Conservation (phyloP, 2,888 invertebrate genomes). For the Anticlea derivata region DNA sequence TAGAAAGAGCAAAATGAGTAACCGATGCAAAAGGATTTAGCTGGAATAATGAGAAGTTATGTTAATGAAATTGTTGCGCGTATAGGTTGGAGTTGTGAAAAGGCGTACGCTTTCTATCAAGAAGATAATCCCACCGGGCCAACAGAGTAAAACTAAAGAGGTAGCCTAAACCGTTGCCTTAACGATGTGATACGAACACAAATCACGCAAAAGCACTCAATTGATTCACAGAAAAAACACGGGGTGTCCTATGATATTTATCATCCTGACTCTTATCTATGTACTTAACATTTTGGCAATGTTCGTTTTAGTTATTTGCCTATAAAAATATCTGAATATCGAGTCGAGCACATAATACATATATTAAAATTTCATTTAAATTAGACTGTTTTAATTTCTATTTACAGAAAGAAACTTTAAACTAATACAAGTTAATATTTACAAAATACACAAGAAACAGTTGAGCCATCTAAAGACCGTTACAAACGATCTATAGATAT, state of each 20-base stretch:
- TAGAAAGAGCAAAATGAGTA: not conserved
- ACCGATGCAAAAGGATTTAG: not conserved
- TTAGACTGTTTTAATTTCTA: no score
- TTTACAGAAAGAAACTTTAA: no score
- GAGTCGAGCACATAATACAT: no score
- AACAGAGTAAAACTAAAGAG: conserved; percentile 64
- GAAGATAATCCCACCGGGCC: conserved; percentile 78
- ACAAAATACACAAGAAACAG: no score
- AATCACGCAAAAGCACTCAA: conserved; percentile 35
- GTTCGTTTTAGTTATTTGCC: no score
- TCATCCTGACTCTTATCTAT: not conserved
- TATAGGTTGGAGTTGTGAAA: conserved; percentile 76
- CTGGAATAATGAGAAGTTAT: not conserved
- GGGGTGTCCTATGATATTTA: not conserved
- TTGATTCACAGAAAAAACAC: conserved; percentile 5
- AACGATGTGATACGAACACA: conserved; percentile 67
- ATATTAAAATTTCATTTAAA: no score
- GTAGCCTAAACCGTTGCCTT: conserved; percentile 52
- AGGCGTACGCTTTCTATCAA: conserved; percentile 79
- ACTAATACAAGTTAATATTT: no score
- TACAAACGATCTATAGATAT: no score
- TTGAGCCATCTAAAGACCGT: no score
- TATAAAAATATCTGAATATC: no score
- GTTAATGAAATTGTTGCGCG: conserved; percentile 48
- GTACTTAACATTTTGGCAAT: no score